phyloP scores from a whole-genome alignment of 2,888 invertebrate genomes.

The Autographa gamma region DNA sequence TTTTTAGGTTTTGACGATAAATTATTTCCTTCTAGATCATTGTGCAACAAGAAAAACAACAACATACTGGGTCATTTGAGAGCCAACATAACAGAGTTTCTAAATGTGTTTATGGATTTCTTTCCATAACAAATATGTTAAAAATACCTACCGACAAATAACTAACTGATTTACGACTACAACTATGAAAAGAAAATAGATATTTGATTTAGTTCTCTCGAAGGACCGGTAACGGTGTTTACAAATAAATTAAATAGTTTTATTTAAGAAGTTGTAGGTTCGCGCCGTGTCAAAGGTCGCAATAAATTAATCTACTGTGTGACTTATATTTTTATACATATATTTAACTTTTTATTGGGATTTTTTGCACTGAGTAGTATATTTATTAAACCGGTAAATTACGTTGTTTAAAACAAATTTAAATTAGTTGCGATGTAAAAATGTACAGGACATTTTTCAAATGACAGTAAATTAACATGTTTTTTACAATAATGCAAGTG shows the following conservation, averaged over 20 bases:
- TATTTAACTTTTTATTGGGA: neutral
- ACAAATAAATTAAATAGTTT: neutral
- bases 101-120: no score
- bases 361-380: neutral
- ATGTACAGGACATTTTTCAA: no score
- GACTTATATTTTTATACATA: neutral
- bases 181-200: neutral
- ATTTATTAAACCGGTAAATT: neutral
- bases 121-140: no score
- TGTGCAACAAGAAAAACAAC: no score
- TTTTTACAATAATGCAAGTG: no score
- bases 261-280: constrained; percentile 8
- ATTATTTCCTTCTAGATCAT: no score
- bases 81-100: no score
- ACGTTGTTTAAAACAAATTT: neutral
- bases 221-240: neutral
- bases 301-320: constrained; percentile 4
- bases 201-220: neutral
- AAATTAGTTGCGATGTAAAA: neutral
- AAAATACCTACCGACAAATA: neutral
- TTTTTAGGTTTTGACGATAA: no score
- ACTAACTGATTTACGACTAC: neutral
- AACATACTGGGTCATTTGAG: no score
- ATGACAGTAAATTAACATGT: no score
- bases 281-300: neutral